These are phyloP conservation scores for Diglossa brunneiventris DNA, from an alignment of 2,113 vertebrate genomes.

Conservation along the genomic window DNA sequence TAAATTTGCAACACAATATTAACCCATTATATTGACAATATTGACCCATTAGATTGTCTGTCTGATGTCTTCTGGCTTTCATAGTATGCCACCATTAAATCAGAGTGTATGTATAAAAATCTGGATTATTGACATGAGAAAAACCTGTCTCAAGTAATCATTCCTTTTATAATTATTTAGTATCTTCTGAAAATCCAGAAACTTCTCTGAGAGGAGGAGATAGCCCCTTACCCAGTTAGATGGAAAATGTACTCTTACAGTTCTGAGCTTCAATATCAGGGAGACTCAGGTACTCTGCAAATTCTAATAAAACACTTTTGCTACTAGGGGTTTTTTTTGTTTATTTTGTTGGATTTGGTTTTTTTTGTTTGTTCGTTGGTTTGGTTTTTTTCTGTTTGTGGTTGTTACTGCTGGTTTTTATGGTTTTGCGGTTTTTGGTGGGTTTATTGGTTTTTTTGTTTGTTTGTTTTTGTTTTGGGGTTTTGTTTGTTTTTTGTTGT, in stretches of 20 bases:
- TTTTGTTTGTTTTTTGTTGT: no score
- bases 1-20: not conserved
- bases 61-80: not conserved
- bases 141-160: not conserved
- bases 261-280: not conserved
- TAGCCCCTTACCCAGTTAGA: accelerated
- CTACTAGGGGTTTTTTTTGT: not conserved
- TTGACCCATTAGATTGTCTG: not conserved
- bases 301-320: not conserved
- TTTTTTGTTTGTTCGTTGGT: no score
- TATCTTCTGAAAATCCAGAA: not conserved
- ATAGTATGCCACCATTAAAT: not conserved
- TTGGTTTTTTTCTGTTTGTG: not conserved
- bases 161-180: not conserved
- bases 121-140: not conserved
- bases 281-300: not conserved
- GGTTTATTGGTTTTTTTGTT: not conserved
- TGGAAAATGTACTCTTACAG: accelerated
- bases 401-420: not conserved
- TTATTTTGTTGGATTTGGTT: not conserved
- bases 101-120: not conserved
- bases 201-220: not conserved
- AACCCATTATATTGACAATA: not conserved
- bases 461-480: not conserved
- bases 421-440: not conserved